Percentiles rank a stretch among this genome's conserved stretches.
Conservation (phyloP, 1,140 invertebrate species). For the Neodiprion fabricii region DNA sequence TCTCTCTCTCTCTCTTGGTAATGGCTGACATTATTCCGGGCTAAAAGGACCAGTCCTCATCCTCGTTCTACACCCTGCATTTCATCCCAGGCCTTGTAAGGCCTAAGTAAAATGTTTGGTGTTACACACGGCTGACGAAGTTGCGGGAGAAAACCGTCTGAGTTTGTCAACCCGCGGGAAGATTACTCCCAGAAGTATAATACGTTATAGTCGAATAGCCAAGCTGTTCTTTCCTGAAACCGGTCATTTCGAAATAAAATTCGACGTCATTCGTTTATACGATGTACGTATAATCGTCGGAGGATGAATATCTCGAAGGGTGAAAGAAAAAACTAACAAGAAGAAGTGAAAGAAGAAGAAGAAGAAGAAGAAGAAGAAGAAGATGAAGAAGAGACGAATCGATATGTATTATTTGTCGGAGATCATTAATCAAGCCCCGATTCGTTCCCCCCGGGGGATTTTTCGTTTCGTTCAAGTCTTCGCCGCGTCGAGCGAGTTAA, state of each 20-base stretch:
- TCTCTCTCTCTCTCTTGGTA: conserved; percentile 38
- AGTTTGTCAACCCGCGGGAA: background rate
- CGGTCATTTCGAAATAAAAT: too few species aligned
- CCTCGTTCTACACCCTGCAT: background rate
- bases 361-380: background rate
- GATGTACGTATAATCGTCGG: too few species aligned
- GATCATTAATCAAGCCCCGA: conserved; percentile 4
- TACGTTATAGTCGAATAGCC: too few species aligned
- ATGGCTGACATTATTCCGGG: conserved; percentile 49
- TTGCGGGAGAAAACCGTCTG: background rate
- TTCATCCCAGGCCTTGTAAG: background rate
- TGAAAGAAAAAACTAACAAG: background rate
- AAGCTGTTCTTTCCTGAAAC: too few species aligned
- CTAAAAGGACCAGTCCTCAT: conserved; percentile 34
- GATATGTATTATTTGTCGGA: background rate
- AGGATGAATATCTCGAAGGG: too few species aligned
- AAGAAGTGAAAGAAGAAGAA: background rate
- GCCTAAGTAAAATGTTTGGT: conserved; percentile 32
- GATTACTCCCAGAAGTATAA: too few species aligned
- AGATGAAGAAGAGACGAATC: background rate
- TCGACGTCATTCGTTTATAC: too few species aligned
- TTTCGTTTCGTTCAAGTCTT: background rate
- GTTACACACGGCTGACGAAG: conserved; percentile 1
- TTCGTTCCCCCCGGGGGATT: background rate
- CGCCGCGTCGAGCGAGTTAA: background rate